Base-by-base conservation (phyloP, 1,140 invertebrate species). In the Neodiprion virginianus region DNA sequence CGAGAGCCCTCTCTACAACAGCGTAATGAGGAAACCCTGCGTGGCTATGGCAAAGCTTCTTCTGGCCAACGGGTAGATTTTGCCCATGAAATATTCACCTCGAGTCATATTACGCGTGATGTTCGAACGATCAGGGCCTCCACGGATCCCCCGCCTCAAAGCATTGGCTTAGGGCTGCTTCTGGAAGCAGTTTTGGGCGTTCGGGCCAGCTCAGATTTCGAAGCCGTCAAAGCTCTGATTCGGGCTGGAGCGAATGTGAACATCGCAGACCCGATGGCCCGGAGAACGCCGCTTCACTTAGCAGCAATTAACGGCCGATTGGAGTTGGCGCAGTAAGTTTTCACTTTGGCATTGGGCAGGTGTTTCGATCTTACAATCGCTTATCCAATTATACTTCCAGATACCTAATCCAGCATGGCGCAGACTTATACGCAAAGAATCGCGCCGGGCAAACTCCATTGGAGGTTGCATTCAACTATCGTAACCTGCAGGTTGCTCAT, bases 181-280 rank as follows among this genome's bases (percentile, higher is more conserved):
- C 47, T 71, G n/a, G 69, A 74, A 67, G 73, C 73, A 47, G 49
- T 74, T 68, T 70, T 74, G 48, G 14, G 73, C 47, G 73, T 68
- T 48, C 73, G 73, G 3, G 47, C 65, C 48, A 40, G 28, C 11
- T 69, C 47, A 40, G 69, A 74, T 17, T 49, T 74, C 1, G 23
- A 70, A 67, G 71, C 71, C 50, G 65, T 74, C 53, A 28, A 49
- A 4, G 71, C 65, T 49, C 69, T 74, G 21, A n/a, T 74, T 9
- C 69, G 71, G 7, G 12, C 14, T 48, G 49, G 14, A 23, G 69
- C 48, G 7, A 68, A 14, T n/a, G 21, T 74, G 17, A 74, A 74
- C 48, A 7, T 71, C 7, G 23, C 73, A 8, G 73, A 74, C 67
- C 69, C 73, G 23, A 74, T 74, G 9, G 73, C 17, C 14, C 21